phyloP scores from a whole-genome alignment of 1,140 invertebrate genomes.

The Habropoda laboriosa region DNA sequence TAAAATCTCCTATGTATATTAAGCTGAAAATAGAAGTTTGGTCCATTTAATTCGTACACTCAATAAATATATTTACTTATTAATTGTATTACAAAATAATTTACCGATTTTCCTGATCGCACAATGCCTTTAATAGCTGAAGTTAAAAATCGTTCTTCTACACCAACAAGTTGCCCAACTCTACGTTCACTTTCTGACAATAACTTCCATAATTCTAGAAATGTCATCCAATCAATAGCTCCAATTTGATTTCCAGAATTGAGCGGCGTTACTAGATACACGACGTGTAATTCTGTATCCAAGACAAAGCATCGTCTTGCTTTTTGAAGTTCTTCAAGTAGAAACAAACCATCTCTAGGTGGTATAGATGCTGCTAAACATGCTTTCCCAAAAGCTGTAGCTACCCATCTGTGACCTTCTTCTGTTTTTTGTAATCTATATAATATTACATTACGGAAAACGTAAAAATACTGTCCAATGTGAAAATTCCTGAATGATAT shows the following conservation, averaged over 20 bases:
- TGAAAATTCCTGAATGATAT: background rate
- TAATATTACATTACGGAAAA: conserved; percentile 11
- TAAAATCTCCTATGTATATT: conserved; percentile 90
- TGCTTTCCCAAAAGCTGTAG: conserved; percentile 94
- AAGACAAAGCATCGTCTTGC: conserved; percentile 95
- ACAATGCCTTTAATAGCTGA: conserved; percentile 88
- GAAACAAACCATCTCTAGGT: conserved; percentile 93
- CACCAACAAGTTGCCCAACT: conserved; percentile 95
- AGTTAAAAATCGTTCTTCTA: conserved; percentile 94
- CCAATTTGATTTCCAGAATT: conserved; percentile 90
- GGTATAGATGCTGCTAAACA: conserved; percentile 96
- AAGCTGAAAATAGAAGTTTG: conserved; percentile 64
- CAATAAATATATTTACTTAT: background rate
- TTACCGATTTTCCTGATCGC: conserved; percentile 83
- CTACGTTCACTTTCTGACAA: conserved; percentile 90
- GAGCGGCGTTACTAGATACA: conserved; percentile 96
- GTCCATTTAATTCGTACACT: background rate
- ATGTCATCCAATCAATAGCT: conserved; percentile 94
- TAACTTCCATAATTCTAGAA: conserved; percentile 92
- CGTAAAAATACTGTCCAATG: background rate
- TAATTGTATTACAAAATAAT: background rate
- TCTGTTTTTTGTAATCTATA: conserved; percentile 63
- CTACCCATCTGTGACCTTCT: conserved; percentile 84
- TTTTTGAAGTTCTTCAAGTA: conserved; percentile 95
- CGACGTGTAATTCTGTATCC: conserved; percentile 96